These are phyloP conservation scores for Argyresthia albistria DNA, from an alignment of 2,888 invertebrate genomes.

Conservation along the genomic window DNA sequence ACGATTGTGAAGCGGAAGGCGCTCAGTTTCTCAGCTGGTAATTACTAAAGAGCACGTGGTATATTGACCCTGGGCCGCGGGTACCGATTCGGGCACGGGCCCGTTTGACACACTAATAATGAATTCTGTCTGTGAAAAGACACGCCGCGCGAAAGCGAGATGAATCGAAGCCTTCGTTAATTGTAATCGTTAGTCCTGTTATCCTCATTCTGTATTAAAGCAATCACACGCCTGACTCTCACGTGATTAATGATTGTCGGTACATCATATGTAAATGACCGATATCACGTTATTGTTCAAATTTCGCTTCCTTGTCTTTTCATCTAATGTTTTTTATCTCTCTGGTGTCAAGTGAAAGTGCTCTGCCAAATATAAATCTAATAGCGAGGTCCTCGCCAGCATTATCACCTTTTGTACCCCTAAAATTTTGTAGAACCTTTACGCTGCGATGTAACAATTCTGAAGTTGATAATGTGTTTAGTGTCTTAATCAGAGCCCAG, in stretches of 20 bases:
- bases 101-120: slow-evolving; percentile 52
- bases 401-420: too few relatives aligned
- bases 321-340: too few relatives aligned
- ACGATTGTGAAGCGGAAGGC: slow-evolving; percentile 42
- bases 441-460: not conserved
- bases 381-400: too few relatives aligned
- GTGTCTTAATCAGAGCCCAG: slow-evolving; percentile 52
- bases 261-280: too few relatives aligned
- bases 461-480: slow-evolving; percentile 32
- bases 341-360: too few relatives aligned
- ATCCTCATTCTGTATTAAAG: slow-evolving; percentile 1
- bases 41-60: slow-evolving; percentile 35
- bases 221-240: not conserved
- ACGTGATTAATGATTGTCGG: not conserved
- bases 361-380: too few relatives aligned
- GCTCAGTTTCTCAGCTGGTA: slow-evolving; percentile 28
- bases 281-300: too few relatives aligned
- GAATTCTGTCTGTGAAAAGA: slow-evolving; percentile 57
- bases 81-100: slow-evolving; percentile 13
- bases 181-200: slow-evolving; percentile 31
- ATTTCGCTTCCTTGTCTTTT: too few relatives aligned
- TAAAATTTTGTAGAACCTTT: not conserved
- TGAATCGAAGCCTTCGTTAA: slow-evolving; percentile 27
- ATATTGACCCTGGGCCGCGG: slow-evolving; percentile 28
- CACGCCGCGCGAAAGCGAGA: slow-evolving; percentile 30